Conservation (phyloP, 1,140 invertebrate genomes). For the Drosophila elegans region DNA sequence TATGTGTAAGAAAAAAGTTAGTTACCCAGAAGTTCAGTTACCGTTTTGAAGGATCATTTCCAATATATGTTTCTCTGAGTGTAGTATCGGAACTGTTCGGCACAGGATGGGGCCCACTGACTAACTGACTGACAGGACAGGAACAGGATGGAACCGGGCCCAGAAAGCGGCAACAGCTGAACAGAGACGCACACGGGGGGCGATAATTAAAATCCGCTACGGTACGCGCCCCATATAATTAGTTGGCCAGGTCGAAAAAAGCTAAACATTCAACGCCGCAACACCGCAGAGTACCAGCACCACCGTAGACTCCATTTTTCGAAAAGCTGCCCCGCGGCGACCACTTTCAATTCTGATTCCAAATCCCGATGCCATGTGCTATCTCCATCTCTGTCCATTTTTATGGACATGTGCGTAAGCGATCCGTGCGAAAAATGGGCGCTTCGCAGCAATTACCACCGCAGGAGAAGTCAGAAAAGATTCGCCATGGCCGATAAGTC, state of each 20-base stretch:
- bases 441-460: conserved; percentile 81
- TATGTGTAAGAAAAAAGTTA: too few relatives aligned
- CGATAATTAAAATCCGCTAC: conserved; percentile 80
- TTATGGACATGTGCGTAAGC: conserved; percentile 81
- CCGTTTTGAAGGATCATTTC: background rate
- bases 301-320: conserved; percentile 21
- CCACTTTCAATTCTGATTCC: conserved; percentile 50
- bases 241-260: conserved; percentile 61
- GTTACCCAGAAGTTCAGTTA: too few relatives aligned
- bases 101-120: conserved; percentile 44
- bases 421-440: conserved; percentile 84
- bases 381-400: conserved; percentile 67
- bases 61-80: conserved; percentile 3
- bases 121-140: conserved; percentile 49
- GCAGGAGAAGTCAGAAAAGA: conserved; percentile 51
- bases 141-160: conserved; percentile 24
- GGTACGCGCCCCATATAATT: conserved; percentile 79
- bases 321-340: conserved; percentile 17
- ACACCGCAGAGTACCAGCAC: background rate
- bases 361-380: conserved; percentile 23
- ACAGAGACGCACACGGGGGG: conserved; percentile 32
- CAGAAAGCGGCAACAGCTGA: conserved; percentile 68
- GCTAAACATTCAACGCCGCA: conserved; percentile 19
- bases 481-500: conserved; percentile 63
- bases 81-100: conserved; percentile 1